These are phyloP conservation scores for Sterrhoptilus dennistouni DNA, from an alignment of 2,113 vertebrate species.

Conservation along the genomic window DNA sequence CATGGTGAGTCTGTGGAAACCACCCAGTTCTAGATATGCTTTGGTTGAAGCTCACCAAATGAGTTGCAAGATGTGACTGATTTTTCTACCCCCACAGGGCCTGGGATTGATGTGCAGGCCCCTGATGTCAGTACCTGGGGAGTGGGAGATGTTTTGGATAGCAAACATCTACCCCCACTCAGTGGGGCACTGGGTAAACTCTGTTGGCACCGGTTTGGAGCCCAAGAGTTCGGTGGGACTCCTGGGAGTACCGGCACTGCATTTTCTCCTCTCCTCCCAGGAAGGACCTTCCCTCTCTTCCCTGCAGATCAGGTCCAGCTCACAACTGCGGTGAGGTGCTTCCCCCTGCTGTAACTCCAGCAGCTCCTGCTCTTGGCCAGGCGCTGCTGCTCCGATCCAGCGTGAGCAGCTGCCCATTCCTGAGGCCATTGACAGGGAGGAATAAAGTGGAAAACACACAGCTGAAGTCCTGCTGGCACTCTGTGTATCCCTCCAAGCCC, in stretches of 20 bases:
- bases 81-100: slow-evolving; percentile 62
- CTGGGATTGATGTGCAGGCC: slow-evolving; percentile 85
- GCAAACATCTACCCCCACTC: slow-evolving; percentile 85
- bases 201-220: fast-evolving
- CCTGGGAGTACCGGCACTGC: neutral
- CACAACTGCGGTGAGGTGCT: neutral
- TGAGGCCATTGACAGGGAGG: neutral
- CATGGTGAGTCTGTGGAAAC: neutral
- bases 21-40: neutral
- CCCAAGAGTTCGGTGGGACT: neutral
- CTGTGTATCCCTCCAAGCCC: neutral
- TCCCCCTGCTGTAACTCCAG: slow-evolving; percentile 34
- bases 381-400: neutral
- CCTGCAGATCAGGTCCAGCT: neutral
- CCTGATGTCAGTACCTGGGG: slow-evolving; percentile 85
- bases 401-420: neutral
- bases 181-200: slow-evolving; percentile 76
- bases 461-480: neutral
- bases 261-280: neutral
- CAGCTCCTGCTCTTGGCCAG: neutral
- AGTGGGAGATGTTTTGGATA: slow-evolving; percentile 90
- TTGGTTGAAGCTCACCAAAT: neutral
- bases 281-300: neutral
- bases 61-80: neutral
- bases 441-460: neutral